These are phyloP conservation scores for Xyrauchen texanus DNA, from an alignment of 2,113 vertebrate genomes.

Conservation along the genomic window DNA sequence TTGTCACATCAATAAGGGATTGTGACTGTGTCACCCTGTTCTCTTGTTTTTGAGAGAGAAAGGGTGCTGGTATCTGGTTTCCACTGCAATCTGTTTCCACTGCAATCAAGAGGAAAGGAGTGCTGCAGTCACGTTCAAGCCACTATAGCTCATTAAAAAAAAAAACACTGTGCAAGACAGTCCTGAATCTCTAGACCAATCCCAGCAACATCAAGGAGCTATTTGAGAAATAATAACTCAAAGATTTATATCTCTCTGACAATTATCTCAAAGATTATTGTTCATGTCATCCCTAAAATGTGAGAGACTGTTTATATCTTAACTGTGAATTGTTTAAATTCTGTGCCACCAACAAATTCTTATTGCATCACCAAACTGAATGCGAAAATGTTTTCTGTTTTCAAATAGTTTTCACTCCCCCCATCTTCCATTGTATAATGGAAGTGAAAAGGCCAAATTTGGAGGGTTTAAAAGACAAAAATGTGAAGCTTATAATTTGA, in stretches of 20 bases:
- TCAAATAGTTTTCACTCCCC: no score
- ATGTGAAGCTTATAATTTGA: no score
- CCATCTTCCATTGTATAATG: no score
- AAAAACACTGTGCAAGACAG: no score
- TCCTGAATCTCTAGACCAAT: neutral
- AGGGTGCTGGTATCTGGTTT: conserved; percentile 21
- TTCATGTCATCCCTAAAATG: neutral
- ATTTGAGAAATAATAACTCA: neutral
- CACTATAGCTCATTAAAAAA: no score
- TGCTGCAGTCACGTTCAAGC: conserved; percentile 25
- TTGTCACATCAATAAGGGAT: neutral
- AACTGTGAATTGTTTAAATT: no score
- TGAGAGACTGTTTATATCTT: neutral
- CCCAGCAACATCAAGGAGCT: neutral
- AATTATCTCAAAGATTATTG: neutral
- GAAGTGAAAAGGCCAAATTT: no score
- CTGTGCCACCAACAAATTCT: no score
- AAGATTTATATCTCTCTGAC: neutral
- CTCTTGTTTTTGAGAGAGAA: conserved; percentile 3
- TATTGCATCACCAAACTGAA: no score
- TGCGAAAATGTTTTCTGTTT: no score
- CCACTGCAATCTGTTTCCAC: conserved; percentile 35
- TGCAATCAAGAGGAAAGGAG: conserved; percentile 59
- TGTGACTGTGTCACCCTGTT: neutral
- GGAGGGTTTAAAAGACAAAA: no score